phyloP scores from a whole-genome alignment of 2,113 vertebrate genomes.

The Petaurus breviceps region DNA sequence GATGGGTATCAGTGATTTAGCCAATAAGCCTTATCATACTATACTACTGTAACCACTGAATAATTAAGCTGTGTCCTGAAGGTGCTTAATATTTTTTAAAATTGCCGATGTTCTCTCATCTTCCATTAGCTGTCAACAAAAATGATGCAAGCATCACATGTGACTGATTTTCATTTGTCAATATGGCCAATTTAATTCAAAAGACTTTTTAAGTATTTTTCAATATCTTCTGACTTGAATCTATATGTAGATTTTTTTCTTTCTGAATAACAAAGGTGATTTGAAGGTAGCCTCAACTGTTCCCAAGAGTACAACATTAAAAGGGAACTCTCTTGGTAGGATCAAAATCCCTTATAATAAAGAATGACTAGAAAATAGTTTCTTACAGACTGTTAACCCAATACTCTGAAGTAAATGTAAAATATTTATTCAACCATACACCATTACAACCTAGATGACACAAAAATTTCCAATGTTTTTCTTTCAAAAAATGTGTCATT shows the following conservation, averaged over 20 bases:
- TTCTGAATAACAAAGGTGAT: slow-evolving; percentile 7
- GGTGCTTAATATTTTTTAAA: slow-evolving; percentile 37
- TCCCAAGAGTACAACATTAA: background rate
- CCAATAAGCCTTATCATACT: slow-evolving; percentile 73
- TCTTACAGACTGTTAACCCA: background rate
- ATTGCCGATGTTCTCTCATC: slow-evolving; percentile 56
- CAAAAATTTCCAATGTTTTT: background rate
- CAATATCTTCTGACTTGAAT: slow-evolving; percentile 64
- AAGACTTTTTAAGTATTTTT: slow-evolving; percentile 31
- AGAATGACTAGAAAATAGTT: background rate
- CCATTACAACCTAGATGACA: background rate
- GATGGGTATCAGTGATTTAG: slow-evolving; percentile 76
- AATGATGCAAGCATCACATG: slow-evolving; percentile 56
- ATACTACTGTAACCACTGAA: slow-evolving; percentile 53
- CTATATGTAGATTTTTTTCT: background rate
- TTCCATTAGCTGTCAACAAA: slow-evolving; percentile 58
- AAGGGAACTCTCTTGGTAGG: background rate
- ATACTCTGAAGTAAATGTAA: slow-evolving; percentile 4
- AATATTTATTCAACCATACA: background rate
- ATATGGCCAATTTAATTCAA: slow-evolving; percentile 65
- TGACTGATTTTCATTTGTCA: slow-evolving; percentile 62
- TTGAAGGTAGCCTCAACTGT: slow-evolving; percentile 16
- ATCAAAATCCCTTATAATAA: background rate
- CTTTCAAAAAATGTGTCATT: slow-evolving; percentile 12
- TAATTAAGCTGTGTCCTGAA: slow-evolving; percentile 63